These are phyloP conservation scores for Monomorium pharaonis DNA, from an alignment of 1,140 invertebrate species.

Conservation along the genomic window DNA sequence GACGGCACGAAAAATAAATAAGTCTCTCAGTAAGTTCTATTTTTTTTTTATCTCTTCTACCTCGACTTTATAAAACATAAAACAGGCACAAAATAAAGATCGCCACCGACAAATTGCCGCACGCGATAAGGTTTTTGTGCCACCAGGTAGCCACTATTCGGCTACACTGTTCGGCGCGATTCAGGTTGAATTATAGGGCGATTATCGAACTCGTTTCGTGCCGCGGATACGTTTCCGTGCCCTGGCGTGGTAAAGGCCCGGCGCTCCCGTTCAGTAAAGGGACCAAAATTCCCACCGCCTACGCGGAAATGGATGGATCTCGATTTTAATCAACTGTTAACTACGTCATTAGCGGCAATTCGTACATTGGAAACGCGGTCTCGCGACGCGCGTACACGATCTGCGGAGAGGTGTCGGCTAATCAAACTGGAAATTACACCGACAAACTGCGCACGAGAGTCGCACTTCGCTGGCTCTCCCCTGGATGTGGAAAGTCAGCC, in stretches of 20 bases:
- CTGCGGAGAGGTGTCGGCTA: constrained; percentile 57
- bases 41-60: constrained; percentile 3
- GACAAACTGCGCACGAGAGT: constrained; percentile 44
- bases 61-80: neutral
- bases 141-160: neutral
- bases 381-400: neutral
- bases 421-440: constrained; percentile 77
- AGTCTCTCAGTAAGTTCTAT: neutral
- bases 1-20: neutral
- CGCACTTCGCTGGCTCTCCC: constrained; percentile 11
- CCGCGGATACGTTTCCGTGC: constrained; percentile 31
- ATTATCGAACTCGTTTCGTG: constrained; percentile 54
- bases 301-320: constrained; percentile 45
- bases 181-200: constrained; percentile 47
- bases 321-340: constrained; percentile 74
- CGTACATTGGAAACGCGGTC: constrained; percentile 27
- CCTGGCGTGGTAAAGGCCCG: neutral
- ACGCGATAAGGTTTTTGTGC: constrained; percentile 33
- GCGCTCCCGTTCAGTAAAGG: neutral
- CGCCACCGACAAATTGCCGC: constrained; percentile 30
- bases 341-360: constrained; percentile 67
- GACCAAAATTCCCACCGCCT: constrained; percentile 35
- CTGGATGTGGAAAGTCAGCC: constrained; percentile 37
- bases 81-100: constrained; percentile 3
- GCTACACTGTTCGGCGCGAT: constrained; percentile 21